Base-by-base conservation (phyloP, 2,888 invertebrate species). In the Labia minor region DNA sequence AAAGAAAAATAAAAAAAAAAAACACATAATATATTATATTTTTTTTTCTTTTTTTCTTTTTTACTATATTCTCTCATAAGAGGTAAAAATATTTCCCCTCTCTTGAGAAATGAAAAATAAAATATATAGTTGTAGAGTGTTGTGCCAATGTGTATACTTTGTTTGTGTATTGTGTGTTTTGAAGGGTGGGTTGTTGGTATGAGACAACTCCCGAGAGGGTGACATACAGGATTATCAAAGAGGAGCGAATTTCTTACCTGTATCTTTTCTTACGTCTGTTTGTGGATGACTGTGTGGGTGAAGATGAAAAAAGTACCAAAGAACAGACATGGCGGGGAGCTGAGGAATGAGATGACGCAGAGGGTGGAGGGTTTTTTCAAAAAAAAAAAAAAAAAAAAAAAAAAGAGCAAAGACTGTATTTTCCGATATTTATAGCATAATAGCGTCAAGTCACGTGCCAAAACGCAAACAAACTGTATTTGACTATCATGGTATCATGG, bases 341-440 rank as follows among this genome's bases (percentile, higher is more conserved):
- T n/a, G n/a, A n/a, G n/a, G n/a, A n/a, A n/a, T n/a, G n/a, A n/a
- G n/a, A n/a, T n/a, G n/a, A n/a, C n/a, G n/a, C n/a, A n/a, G n/a
- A n/a, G n/a, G n/a, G 49, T 16, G 49, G n/a, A 8, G 26, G 26
- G n/a, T n/a, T n/a, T n/a, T n/a, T n/a, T n/a, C n/a, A n/a, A n/a
- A n/a, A 33, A 33, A 33, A 33, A 33, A 33, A 33, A 33, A 33
- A 33, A 33, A 33, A 33, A 33, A 33, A 33, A 33, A 33, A 49
- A 49, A 16, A 49, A 49, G 16, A 49, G 49, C n/a, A 49, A 49
- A 49, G 49, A 49, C 49, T 49, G 49, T 49, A 49, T 49, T 49
- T 49, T 49, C 49, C 49, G 49, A 49, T 49, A 49, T 49, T 49
- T 49, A 49, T 49, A n/a, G 49, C 49, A 49, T 49, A 49, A 49